Evolutionary conservation across 2,888 invertebrate genomes (phyloP).

Genomic region (Drosophila infuscata): DNA sequence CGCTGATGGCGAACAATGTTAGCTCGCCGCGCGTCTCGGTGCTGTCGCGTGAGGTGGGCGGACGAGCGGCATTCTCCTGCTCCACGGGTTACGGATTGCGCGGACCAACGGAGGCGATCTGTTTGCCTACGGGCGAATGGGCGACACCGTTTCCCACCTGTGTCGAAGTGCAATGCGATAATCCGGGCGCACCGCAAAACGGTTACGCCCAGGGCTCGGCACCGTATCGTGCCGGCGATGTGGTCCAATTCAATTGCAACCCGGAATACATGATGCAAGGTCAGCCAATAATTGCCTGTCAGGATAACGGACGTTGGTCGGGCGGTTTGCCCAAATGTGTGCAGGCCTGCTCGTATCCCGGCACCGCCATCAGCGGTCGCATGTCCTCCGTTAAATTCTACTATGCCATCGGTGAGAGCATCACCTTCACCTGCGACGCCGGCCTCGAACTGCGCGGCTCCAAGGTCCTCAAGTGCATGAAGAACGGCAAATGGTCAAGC

Average conservation of each 20-base stretch:
- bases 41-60: constrained; percentile 92
- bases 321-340: constrained; percentile 94
- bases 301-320: constrained; percentile 94
- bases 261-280: constrained; percentile 96
- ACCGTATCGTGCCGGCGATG: constrained; percentile 93
- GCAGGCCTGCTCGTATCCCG: constrained; percentile 94
- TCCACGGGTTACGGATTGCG: constrained; percentile 91
- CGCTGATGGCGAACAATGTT: constrained; percentile 86
- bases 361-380: constrained; percentile 93
- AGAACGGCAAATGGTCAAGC: constrained; percentile 94
- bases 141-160: constrained; percentile 91
- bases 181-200: constrained; percentile 90
- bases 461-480: constrained; percentile 91
- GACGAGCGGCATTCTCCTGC: constrained; percentile 92
- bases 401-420: constrained; percentile 94
- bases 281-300: constrained; percentile 94
- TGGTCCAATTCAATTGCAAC: constrained; percentile 94
- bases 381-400: constrained; percentile 95
- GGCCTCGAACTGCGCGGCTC: constrained; percentile 91
- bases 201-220: constrained; percentile 92
- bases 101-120: constrained; percentile 91
- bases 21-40: constrained; percentile 90
- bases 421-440: constrained; percentile 93
- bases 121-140: constrained; percentile 92
- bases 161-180: constrained; percentile 92